These are phyloP conservation scores for Sphinx pinastri DNA, from an alignment of 2,888 invertebrate species.

Conservation along the genomic window DNA sequence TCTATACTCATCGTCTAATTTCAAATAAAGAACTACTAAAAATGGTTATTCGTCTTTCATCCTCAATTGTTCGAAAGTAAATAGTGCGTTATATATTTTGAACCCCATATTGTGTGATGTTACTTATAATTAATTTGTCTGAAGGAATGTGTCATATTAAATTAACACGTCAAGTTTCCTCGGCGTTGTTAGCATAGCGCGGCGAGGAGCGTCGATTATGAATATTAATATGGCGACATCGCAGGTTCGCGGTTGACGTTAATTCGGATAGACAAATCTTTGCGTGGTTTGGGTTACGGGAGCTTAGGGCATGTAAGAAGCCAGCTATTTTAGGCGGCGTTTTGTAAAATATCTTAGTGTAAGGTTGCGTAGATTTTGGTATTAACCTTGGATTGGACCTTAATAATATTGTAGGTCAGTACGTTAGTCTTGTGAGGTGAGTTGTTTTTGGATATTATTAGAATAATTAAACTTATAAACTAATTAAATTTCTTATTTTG, in stretches of 20 bases:
- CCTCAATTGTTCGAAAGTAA: background rate
- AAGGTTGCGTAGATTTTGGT: too few species aligned
- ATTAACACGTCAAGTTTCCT: constrained; percentile 47
- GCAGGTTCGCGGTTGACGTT: constrained; percentile 67
- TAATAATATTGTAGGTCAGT: too few species aligned
- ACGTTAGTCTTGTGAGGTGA: too few species aligned
- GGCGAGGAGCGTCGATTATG: constrained; percentile 51
- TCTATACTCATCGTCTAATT: background rate
- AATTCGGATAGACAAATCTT: constrained; percentile 71
- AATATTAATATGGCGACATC: constrained; percentile 74
- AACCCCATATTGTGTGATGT: constrained; percentile 20
- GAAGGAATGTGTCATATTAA: constrained; percentile 49
- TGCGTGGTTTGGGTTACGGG: constrained; percentile 27
- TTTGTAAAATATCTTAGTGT: too few species aligned
- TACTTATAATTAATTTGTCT: constrained; percentile 39
- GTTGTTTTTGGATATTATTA: too few species aligned
- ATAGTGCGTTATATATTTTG: background rate
- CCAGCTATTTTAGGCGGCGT: background rate
- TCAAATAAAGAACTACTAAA: background rate
- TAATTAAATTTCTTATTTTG: too few species aligned
- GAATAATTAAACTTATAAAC: too few species aligned
- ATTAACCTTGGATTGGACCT: too few species aligned
- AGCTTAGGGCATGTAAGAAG: background rate
- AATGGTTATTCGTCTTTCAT: background rate
- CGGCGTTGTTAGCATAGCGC: constrained; percentile 41